Conservation (phyloP, 2,888 invertebrate species). For the Drosophila niveifrons region DNA sequence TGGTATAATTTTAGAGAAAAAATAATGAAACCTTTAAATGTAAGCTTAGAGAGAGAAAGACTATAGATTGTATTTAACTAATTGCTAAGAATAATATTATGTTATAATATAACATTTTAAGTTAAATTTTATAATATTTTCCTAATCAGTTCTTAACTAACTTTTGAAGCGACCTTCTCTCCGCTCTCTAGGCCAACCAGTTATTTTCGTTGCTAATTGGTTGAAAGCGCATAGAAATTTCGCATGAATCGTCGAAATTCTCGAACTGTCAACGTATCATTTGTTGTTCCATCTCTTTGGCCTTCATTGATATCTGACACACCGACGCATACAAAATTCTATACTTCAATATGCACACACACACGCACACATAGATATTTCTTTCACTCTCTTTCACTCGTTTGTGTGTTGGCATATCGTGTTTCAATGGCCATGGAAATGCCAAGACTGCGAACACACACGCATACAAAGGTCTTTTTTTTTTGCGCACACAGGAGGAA, state of each 20-base stretch:
- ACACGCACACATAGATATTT: conserved; percentile 1
- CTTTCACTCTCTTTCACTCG: background rate
- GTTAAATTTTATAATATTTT: background rate
- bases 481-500: conserved; percentile 5
- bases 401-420: conserved; percentile 17
- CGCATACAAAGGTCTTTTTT: background rate
- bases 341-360: conserved; percentile 3
- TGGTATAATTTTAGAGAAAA: no score
- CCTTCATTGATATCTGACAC: conserved; percentile 10
- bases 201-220: conserved; percentile 21
- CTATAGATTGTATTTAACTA: no score
- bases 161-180: background rate
- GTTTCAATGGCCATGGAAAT: conserved; percentile 27
- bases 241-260: conserved; percentile 26
- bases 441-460: conserved; percentile 4
- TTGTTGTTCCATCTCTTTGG: conserved; percentile 3
- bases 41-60: no score
- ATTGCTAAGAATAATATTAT: no score
- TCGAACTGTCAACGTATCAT: conserved; percentile 32
- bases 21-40: no score
- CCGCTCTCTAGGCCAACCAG: background rate
- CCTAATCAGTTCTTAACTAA: background rate
- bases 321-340: conserved; percentile 1
- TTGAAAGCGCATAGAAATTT: conserved; percentile 17
- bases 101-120: no score